Percentiles rank a stretch among this genome's conserved stretches.
Evolutionary conservation across 2,797 vertebrate genomes (phyloP).

Genomic region (Clarias pachynema): DNA sequence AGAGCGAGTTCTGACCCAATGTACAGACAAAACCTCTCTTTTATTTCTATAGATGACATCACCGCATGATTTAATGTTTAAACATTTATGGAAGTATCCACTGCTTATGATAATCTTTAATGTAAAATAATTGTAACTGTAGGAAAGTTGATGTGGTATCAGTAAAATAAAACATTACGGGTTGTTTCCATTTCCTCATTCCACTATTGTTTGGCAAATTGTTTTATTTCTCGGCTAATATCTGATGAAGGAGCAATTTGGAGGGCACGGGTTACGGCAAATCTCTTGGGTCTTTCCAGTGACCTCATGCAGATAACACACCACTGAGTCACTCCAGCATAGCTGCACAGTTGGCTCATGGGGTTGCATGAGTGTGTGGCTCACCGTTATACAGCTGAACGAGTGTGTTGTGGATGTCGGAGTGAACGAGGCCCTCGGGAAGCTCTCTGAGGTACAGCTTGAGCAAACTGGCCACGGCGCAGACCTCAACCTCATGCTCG

Average conservation of each 20-base stretch:
- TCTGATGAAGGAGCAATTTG: not conserved
- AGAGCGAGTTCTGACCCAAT: too few relatives aligned
- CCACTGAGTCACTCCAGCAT: not conserved
- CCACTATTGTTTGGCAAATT: not conserved
- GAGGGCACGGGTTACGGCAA: not conserved
- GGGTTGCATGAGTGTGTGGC: conserved; percentile 31
- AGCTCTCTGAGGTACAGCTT: conserved; percentile 90
- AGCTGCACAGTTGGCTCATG: not conserved
- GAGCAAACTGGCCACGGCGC: conserved; percentile 86
- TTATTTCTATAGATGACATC: too few relatives aligned
- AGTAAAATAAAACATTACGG: not conserved
- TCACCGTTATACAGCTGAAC: conserved; percentile 84
- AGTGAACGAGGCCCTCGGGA: conserved; percentile 81
- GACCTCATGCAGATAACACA: not conserved
- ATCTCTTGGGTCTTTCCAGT: not conserved
- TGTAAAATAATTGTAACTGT: too few relatives aligned
- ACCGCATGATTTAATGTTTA: too few relatives aligned
- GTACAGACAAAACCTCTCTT: too few relatives aligned
- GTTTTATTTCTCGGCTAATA: not conserved
- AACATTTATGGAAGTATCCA: too few relatives aligned
- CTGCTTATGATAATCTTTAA: too few relatives aligned
- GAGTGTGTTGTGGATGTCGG: conserved; percentile 77
- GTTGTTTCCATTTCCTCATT: not conserved
- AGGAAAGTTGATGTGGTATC: not conserved
- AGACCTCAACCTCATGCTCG: conserved; percentile 74